Evolutionary conservation across 2,888 invertebrate species (phyloP).

Genomic region (Steinernema carpocapsae): DNA sequence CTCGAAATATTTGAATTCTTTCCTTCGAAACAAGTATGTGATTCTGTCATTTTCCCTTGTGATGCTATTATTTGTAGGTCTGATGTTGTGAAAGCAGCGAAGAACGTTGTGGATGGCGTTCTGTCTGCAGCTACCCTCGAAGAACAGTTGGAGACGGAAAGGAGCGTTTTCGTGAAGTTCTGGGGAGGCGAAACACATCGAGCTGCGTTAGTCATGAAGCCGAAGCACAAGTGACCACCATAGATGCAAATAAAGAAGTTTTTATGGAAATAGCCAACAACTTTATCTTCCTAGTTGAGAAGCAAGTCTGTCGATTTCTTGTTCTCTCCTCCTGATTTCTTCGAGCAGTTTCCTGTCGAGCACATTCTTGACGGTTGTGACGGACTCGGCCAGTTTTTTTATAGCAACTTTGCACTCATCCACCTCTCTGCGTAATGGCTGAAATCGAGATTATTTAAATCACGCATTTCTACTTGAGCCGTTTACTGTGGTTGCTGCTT

Average conservation of each 20-base stretch:
- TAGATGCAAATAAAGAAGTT: not conserved
- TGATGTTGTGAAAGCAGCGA: conserved; percentile 37
- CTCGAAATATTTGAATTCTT: conserved; percentile 18
- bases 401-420: conserved; percentile 68
- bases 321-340: conserved; percentile 55
- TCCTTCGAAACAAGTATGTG: conserved; percentile 31
- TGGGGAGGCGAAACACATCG: conserved; percentile 40
- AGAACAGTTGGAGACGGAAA: conserved; percentile 38
- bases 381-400: conserved; percentile 67
- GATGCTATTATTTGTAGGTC: not conserved
- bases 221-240: conserved; percentile 37
- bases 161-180: conserved; percentile 39
- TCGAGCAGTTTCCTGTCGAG: conserved; percentile 65
- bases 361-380: conserved; percentile 68
- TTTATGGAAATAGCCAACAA: not conserved
- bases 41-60: not conserved
- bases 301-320: conserved; percentile 41
- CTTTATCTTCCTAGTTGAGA: not conserved
- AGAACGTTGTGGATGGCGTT: conserved; percentile 35
- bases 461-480: not conserved
- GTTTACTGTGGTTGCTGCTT: conserved; percentile 32
- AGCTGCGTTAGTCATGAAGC: conserved; percentile 34
- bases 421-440: conserved; percentile 56
- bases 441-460: conserved; percentile 16
- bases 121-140: conserved; percentile 9